Conservation (phyloP, 2,797 vertebrate species). For the Gadopsis marmoratus region DNA sequence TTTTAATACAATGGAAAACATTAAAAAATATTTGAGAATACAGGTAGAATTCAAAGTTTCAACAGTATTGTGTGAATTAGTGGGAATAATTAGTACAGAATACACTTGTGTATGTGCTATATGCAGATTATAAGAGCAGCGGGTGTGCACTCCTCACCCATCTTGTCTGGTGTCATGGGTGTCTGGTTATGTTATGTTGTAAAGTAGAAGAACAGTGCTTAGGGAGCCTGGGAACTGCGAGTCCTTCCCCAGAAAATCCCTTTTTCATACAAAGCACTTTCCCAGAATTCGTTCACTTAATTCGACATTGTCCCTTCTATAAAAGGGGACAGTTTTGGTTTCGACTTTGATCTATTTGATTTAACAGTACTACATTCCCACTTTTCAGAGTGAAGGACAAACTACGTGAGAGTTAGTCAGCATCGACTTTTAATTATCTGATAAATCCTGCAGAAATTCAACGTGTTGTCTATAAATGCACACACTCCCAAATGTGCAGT, state of each 20-base stretch:
- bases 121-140: slow-evolving; percentile 27
- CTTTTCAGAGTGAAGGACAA: slow-evolving; percentile 20
- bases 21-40: slow-evolving; percentile 3
- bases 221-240: slow-evolving; percentile 48
- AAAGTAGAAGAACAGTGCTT: slow-evolving; percentile 52
- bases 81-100: slow-evolving; percentile 13
- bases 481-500: slow-evolving; percentile 1
- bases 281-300: slow-evolving; percentile 60
- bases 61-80: slow-evolving; percentile 13
- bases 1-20: slow-evolving; percentile 37
- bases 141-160: slow-evolving; percentile 21
- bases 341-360: slow-evolving; percentile 43
- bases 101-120: slow-evolving; percentile 7
- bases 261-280: slow-evolving; percentile 66
- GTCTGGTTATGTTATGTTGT: slow-evolving; percentile 36
- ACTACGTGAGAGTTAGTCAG: slow-evolving; percentile 10
- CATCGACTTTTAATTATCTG: slow-evolving; percentile 22
- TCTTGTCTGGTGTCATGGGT: slow-evolving; percentile 42
- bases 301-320: slow-evolving; percentile 40
- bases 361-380: slow-evolving; percentile 9
- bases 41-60: slow-evolving; percentile 1
- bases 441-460: slow-evolving; percentile 26
- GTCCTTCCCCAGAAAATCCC: slow-evolving; percentile 58
- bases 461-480: not conserved
- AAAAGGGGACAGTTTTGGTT: slow-evolving; percentile 37